These are phyloP conservation scores for Perca schrenkii DNA, from an alignment of 2,113 vertebrate species.

Conservation along the genomic window DNA sequence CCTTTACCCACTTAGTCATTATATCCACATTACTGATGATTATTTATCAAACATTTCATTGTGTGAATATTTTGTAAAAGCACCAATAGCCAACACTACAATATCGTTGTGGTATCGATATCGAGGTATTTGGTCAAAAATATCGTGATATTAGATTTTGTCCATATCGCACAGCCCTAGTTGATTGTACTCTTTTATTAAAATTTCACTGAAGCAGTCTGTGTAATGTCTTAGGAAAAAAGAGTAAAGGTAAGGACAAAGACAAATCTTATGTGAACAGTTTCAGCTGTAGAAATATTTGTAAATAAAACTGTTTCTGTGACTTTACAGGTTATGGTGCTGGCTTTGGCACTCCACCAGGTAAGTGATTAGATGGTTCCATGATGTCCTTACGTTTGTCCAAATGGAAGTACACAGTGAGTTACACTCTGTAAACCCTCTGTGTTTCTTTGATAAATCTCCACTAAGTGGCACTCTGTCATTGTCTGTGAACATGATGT, in stretches of 20 bases:
- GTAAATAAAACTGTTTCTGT: constrained; percentile 12
- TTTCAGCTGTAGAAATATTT: neutral
- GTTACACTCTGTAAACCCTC: neutral
- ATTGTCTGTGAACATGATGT: constrained; percentile 40
- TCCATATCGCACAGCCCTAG: too few relatives aligned
- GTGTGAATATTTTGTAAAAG: too few relatives aligned
- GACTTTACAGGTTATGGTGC: constrained; percentile 68
- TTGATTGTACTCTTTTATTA: neutral
- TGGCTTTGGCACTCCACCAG: constrained; percentile 69
- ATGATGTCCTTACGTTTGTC: neutral
- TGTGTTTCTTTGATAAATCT: constrained; percentile 45
- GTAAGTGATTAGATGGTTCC: constrained; percentile 48
- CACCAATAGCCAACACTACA: too few relatives aligned
- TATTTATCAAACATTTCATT: too few relatives aligned
- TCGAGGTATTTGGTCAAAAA: too few relatives aligned
- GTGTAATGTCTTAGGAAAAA: neutral
- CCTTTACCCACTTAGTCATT: too few relatives aligned
- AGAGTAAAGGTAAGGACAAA: neutral
- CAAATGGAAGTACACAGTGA: neutral
- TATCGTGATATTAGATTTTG: too few relatives aligned
- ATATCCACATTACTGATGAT: too few relatives aligned
- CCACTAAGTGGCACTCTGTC: constrained; percentile 22
- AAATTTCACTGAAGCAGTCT: neutral
- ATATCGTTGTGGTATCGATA: too few relatives aligned
- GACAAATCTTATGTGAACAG: neutral